Base-by-base conservation (phyloP, 2,797 vertebrate genomes). In the Alca torda region DNA sequence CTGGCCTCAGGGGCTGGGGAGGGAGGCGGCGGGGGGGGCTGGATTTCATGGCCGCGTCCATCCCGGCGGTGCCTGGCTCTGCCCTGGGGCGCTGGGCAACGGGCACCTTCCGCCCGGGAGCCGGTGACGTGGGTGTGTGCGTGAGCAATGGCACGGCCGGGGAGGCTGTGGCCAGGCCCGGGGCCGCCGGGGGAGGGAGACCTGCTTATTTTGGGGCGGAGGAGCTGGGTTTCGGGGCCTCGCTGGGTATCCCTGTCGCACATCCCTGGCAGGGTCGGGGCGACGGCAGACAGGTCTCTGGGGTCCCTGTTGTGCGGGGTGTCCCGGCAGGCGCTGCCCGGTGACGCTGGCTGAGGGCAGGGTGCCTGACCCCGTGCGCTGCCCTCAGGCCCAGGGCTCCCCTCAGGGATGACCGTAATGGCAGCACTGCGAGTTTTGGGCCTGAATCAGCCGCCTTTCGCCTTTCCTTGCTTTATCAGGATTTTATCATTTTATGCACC, bases 401-500 rank as follows among this genome's bases (percentile, higher is more conserved):
- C 33, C 45, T 59, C 5, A 1, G 81, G 67, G 61, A 1, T 31
- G 43, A 19, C 35, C 3, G 0, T 6, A 8, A 35, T 3, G 60
- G 78, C 20, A 8, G 54, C 35, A 33, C 23, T 0, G 1, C 19
- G 2, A 2, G 1, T 41, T 82, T 93, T 2, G 48, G 60, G 68
- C 21, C 63, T 80, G 64, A 80, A 65, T 59, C 87, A 61, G 63
- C 67, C 1, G 2, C 67, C 16, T 41, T 41, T 43, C 0, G 0
- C 48, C 35, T 24, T 11, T 15, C 21, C 60, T 31, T 4, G 0
- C 24, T 72, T 46, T n/a, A 35, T n/a, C 33, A 20, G 28, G 23
- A 57, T 8, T 12, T 8, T 15, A 11, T 6, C 0, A 4, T 23
- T 69, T 15, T 2, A 5, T 1, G 25, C 15, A 18, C 0, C 33